Evolutionary conservation across 2,113 vertebrate genomes (phyloP), one percentile per base, ranked within the genome.

Genomic region (Turnix velox): DNA sequence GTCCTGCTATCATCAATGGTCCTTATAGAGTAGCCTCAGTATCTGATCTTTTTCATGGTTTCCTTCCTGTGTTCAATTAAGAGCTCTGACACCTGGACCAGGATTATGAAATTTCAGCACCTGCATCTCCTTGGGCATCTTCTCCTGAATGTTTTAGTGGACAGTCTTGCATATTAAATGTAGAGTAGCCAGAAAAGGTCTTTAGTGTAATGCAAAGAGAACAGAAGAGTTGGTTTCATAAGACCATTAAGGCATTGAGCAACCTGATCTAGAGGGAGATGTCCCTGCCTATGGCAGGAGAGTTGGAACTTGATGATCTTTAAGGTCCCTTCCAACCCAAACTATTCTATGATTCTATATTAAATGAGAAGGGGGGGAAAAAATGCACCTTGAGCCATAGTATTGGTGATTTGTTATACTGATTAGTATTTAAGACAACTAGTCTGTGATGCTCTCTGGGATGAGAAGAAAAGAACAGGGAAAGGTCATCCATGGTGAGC

Each of bases 21-120:
- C 43, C 45, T 65, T 42, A 18, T 62, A 5, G 2, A 48, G n/a
- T 8, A 55, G 15, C 71, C 58, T 55, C 51, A 17, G 7, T n/a
- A 63, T 43, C 52, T 83, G 37, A 33, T 73, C 8, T 35, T 20
- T 72, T 57, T 35, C n/a, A 67, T 61, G 54, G 28, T 28, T 79
- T 88, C n/a, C 46, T 48, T 23, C 9, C 1, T 10, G 2, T 0
- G 0, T 46, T 82, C 78, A n/a, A 1, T 28, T 27, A 79, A 37
- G 33, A 85, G 27, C n/a, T 79, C n/a, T 1, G 0, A 37, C 16
- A n/a, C 28, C 28, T 78, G 18, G 25, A 25, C 7, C 1, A 0
- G 33, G 31, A 39, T 54, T 65, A 25, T 15, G 25, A 76, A 90
- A 73, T 52, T 82, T 61, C 66, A 82, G 74, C 4, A 3, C 30